Evolutionary conservation across 2,888 invertebrate species (phyloP), one percentile per base, ranked within the genome.

Genomic region (Euclidia mi): DNA sequence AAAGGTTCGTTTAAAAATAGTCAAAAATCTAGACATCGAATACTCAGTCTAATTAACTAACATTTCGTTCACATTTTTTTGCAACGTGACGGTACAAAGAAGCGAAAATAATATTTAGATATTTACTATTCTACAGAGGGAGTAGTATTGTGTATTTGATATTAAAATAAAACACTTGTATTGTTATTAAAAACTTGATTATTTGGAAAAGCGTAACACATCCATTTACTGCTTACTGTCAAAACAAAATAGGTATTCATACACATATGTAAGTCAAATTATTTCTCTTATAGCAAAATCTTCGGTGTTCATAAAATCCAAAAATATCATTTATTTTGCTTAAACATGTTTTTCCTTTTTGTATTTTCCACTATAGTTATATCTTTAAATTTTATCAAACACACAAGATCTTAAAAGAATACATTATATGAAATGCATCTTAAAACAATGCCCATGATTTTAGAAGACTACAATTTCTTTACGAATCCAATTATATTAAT

Each of bases 141-240:
- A 65, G 63, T 59, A 37, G 51, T 40, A 14, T 34, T 35, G 10
- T n/a, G 29, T 34, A 6, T 20, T 12, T 35, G 17, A n/a, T 37
- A 15, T 29, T 40, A 15, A 86, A 92, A 90, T 89, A 87, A 91
- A 92, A 93, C 87, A 84, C 85, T 77, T 29, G 11, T 58, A 20
- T 31, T 85, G 89, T 92, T 92, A 91, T 87, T 88, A 88, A 91
- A 91, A 90, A 89, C 84, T 87, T 91, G 92, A 93, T 93, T 93
- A 93, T 92, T 91, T 85, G 87, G 89, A 90, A 82, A 92, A 92
- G 91, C 90, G 88, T 87, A 89, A 91, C 88, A 90, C 90, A 89
- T 90, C 79, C 81, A 84, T 78, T 80, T 81, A 76, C 53, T 76
- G 73, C 69, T 56, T 53, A 73, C 57, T 76, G 74, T 73, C 64